These are phyloP conservation scores for Drosophila pseudoobscura DNA, from an alignment of 1,140 invertebrate genomes.

Conservation along the genomic window DNA sequence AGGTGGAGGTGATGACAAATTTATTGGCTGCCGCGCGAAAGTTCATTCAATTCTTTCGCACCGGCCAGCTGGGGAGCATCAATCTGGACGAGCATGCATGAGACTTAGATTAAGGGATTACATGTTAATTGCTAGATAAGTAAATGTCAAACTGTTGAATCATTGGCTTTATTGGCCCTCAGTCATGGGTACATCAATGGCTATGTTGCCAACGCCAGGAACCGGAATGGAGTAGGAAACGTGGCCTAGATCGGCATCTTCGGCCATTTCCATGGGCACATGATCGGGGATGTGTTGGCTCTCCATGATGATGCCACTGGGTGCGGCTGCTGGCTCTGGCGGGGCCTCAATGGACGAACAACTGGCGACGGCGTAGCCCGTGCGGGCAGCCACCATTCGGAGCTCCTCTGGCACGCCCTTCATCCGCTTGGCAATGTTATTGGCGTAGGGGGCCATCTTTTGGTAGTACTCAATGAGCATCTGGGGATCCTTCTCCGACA, in stretches of 20 bases:
- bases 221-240: slow-evolving; percentile 78
- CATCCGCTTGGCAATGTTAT: slow-evolving; percentile 60
- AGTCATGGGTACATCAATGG: slow-evolving; percentile 74
- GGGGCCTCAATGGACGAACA: slow-evolving; percentile 27
- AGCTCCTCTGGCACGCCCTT: slow-evolving; percentile 71
- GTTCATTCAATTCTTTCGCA: slow-evolving; percentile 88
- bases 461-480: slow-evolving; percentile 78
- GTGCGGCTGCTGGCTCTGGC: neutral
- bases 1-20: slow-evolving; percentile 86
- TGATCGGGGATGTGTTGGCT: slow-evolving; percentile 19
- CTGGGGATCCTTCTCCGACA: slow-evolving; percentile 71
- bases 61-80: slow-evolving; percentile 87
- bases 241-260: slow-evolving; percentile 46
- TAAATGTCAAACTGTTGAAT: slow-evolving; percentile 13
- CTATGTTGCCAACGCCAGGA: slow-evolving; percentile 75
- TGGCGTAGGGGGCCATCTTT: slow-evolving; percentile 69
- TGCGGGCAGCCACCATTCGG: slow-evolving; percentile 38
- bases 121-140: neutral
- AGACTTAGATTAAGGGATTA: slow-evolving; percentile 17
- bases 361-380: slow-evolving; percentile 37
- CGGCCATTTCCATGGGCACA: slow-evolving; percentile 37
- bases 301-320: slow-evolving; percentile 3
- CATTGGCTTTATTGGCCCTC: slow-evolving; percentile 39
- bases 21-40: slow-evolving; percentile 85
- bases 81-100: slow-evolving; percentile 86